phyloP scores from a whole-genome alignment of 2,888 invertebrate genomes.

The Synanthedon andrenaeformis region DNA sequence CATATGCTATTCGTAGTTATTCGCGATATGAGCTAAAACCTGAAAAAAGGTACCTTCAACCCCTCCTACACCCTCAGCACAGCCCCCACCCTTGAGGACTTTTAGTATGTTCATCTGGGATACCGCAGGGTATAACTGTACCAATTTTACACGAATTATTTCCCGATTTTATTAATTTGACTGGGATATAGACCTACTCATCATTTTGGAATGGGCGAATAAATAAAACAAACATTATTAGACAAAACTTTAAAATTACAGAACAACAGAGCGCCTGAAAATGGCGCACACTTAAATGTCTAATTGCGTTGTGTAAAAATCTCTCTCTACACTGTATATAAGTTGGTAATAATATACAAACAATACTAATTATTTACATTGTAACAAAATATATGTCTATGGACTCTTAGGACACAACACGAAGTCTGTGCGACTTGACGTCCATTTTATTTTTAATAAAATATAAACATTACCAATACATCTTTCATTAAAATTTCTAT shows the following conservation, averaged over 20 bases:
- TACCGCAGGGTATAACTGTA: neutral
- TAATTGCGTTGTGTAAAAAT: slow-evolving; percentile 47
- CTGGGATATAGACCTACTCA: neutral
- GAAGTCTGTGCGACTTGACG: neutral
- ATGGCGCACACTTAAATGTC: slow-evolving; percentile 44
- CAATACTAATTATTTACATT: slow-evolving; percentile 1
- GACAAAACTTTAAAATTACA: slow-evolving; percentile 37
- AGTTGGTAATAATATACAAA: slow-evolving; percentile 13
- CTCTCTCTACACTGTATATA: slow-evolving; percentile 39
- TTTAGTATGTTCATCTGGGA: neutral
- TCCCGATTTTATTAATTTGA: neutral
- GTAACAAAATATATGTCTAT: neutral
- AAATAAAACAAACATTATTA: slow-evolving; percentile 10
- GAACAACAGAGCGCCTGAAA: slow-evolving; percentile 54
- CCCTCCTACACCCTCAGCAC: no score
- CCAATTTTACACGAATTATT: neutral
- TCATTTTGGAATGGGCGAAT: neutral
- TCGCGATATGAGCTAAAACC: no score
- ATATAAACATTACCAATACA: neutral
- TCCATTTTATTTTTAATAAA: neutral
- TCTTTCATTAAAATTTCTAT: no score
- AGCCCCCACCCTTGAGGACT: neutral
- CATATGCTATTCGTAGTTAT: no score
- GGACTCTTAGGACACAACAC: neutral
- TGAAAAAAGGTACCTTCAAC: no score